A percentile compares a stretch with the other conserved stretches of the same genome.
phyloP scores from a whole-genome alignment of 2,797 vertebrate genomes.

The Mormyrus proboscirostris region DNA sequence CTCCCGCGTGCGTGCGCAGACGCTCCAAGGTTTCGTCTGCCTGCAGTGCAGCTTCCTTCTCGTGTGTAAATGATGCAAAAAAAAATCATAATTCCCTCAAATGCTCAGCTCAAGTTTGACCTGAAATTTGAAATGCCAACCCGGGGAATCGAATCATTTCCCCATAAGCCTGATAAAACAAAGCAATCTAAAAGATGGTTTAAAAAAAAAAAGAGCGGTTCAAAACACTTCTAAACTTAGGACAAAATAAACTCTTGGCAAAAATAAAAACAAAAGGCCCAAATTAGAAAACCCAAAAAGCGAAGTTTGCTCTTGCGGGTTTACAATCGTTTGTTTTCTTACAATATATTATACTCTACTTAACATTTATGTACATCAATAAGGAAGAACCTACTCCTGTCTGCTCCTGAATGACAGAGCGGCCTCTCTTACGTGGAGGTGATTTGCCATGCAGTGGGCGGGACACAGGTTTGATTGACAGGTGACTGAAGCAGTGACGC shows the following conservation, averaged over 20 bases:
- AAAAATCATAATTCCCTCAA: neutral
- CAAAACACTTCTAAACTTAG: constrained; percentile 7
- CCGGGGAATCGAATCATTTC: neutral
- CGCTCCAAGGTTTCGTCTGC: neutral
- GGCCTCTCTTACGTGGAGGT: constrained; percentile 26
- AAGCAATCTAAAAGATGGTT: constrained; percentile 30
- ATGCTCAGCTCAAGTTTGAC: neutral
- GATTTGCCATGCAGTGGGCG: constrained; percentile 22
- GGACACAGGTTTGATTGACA: constrained; percentile 40
- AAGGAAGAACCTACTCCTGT: constrained; percentile 42
- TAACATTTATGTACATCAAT: constrained; percentile 66
- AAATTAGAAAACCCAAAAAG: constrained; percentile 34
- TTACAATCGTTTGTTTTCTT: constrained; percentile 57
- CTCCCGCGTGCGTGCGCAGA: constrained; percentile 4
- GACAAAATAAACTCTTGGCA: neutral
- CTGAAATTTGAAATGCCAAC: neutral
- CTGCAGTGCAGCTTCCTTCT: neutral
- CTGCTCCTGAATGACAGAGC: constrained; percentile 25
- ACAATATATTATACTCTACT: constrained; percentile 73
- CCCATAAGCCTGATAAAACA: constrained; percentile 29
- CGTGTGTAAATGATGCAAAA: neutral
- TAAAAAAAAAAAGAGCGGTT: constrained; percentile 15
- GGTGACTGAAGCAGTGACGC: constrained; percentile 35
- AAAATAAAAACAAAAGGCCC: constrained; percentile 28
- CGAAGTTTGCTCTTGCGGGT: constrained; percentile 33